A percentile compares a stretch with the other conserved stretches of the same genome.
phyloP scores from a whole-genome alignment of 2,113 vertebrate species.

The Brevimyrus niger region DNA sequence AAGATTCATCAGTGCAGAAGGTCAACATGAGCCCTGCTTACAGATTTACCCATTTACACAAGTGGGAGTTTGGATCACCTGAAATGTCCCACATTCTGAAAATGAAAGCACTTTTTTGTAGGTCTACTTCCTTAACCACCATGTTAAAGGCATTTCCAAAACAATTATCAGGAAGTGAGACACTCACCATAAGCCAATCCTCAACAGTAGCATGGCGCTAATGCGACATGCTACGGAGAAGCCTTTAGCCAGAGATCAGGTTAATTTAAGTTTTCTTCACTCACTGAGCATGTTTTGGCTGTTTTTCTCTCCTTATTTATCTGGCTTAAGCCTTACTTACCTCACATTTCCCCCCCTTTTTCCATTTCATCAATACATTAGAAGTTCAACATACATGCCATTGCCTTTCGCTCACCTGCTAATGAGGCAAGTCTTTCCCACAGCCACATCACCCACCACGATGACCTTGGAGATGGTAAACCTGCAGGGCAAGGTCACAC shows the following conservation, averaged over 20 bases:
- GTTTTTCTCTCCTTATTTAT: neutral
- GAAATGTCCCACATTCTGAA: neutral
- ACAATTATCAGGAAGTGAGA: neutral
- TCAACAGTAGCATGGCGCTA: neutral
- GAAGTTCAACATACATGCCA: neutral
- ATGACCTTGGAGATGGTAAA: slow-evolving; percentile 97
- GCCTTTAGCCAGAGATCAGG: neutral
- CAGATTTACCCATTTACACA: neutral
- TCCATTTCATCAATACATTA: neutral
- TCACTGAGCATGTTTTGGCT: neutral
- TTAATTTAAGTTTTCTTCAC: neutral
- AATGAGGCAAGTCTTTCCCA: slow-evolving; percentile 94
- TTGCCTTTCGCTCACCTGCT: slow-evolving; percentile 72
- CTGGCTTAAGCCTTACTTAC: neutral
- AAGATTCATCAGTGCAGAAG: neutral
- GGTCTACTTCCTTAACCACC: neutral
- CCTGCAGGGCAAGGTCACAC: slow-evolving; percentile 54
- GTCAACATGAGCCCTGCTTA: neutral
- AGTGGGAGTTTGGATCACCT: neutral
- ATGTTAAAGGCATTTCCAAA: neutral
- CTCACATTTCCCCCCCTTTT: neutral
- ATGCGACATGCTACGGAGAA: neutral
- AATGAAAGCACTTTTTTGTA: neutral
- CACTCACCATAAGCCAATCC: neutral
- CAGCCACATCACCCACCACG: slow-evolving; percentile 88